A percentile compares a stretch with the other conserved stretches of the same genome.
Evolutionary conservation across 2,797 vertebrate genomes (phyloP).

Genomic region (Cygnus olor): DNA sequence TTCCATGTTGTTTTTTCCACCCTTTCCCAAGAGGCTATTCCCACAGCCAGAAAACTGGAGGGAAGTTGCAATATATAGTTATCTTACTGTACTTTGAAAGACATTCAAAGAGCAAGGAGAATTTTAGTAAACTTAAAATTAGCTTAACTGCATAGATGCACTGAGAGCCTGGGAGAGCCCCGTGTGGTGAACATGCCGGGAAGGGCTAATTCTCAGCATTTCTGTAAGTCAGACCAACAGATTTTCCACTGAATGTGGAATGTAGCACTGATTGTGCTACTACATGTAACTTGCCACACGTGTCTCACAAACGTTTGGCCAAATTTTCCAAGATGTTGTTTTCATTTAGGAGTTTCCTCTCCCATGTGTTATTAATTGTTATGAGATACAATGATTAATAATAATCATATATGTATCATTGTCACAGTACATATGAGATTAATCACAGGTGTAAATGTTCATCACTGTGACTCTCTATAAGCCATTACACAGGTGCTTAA

Average conservation of each 20-base stretch:
- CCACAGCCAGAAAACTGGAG: neutral
- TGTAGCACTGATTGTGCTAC: neutral
- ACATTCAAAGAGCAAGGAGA: slow-evolving; percentile 3
- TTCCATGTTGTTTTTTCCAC: neutral
- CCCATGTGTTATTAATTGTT: neutral
- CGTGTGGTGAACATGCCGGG: rapidly evolving
- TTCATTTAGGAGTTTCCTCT: neutral
- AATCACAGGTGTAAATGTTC: neutral
- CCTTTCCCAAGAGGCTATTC: neutral
- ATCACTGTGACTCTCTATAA: neutral
- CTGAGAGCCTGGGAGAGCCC: neutral
- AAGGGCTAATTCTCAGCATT: neutral
- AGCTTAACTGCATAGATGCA: neutral
- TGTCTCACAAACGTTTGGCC: neutral
- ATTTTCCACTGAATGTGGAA: neutral
- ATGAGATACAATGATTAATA: neutral
- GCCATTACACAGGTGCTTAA: neutral
- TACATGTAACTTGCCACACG: neutral
- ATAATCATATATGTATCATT: neutral
- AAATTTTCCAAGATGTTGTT: neutral
- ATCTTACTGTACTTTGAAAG: neutral
- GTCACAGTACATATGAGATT: neutral
- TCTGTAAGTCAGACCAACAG: neutral
- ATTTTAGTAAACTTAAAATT: neutral
- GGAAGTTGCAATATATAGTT: neutral